Evolutionary conservation across 2,888 invertebrate species (phyloP), one percentile per base, ranked within the genome.

Genomic region (Eucriotettix oculatus): DNA sequence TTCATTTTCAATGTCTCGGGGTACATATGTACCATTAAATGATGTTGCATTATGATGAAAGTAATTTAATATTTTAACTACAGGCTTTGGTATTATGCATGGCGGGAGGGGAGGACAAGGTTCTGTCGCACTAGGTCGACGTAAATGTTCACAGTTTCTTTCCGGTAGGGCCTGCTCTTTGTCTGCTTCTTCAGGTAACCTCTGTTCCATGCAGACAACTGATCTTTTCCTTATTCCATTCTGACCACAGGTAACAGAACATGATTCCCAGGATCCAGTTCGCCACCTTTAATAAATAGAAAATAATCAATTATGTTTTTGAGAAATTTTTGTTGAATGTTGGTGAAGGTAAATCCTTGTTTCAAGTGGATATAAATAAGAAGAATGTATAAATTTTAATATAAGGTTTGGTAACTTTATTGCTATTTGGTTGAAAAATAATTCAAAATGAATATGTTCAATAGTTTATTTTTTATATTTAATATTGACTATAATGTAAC

Each of bases 241-340:
- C 9, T 69, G 67, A 52, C 75, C 79, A 68, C 87, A 87, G 0
- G 83, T 83, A 0, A 82, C 80, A 9, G 86, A 82, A 72, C 93
- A 93, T 61, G 85, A 81, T 68, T 87, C 87, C 93, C 93, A 94
- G 0, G 86, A 83, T 0, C 90, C 91, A 40, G 83, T 78, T 87
- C 90, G 90, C 92, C 92, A 93, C 64, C 76, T 75, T 62, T n/a
- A 64, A 57, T 16, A 29, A 29, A 5, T 5, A 5, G 29, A 29
- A 29, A 29, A 29, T 29, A 7, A 29, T 29, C 7, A 29, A 29
- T 29, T 5, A 29, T 29, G 29, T 5, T 29, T 29, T 29, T 2
- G 29, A 29, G 7, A 29, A 29, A 29, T 29, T 29, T 29, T 29
- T 29, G 29, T 29, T 29, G 29, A 29, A 5, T 29, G 7, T 5